These are phyloP conservation scores for Lytechinus variegatus DNA, from an alignment of 35 echinoderm and acorn worm genomes.

Conservation along the genomic window DNA sequence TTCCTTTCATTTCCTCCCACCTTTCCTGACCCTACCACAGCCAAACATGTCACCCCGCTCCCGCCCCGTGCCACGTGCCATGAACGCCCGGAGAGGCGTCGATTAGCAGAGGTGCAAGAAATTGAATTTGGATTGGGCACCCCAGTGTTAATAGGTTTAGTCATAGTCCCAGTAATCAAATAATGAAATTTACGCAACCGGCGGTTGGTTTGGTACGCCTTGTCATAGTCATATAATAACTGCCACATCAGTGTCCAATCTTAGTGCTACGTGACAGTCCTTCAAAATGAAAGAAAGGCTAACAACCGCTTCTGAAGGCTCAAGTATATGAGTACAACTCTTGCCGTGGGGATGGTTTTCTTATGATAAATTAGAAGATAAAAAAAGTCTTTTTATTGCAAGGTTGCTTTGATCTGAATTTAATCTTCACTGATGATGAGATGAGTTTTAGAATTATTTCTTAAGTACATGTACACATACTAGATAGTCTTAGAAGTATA, in stretches of 20 bases:
- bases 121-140: constrained; percentile 51
- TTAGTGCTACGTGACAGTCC: not conserved
- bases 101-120: constrained; percentile 51
- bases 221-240: not conserved
- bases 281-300: not conserved
- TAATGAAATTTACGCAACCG: constrained; percentile 14
- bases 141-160: constrained; percentile 50
- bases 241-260: constrained; percentile 9
- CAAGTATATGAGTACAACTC: not conserved
- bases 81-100: constrained; percentile 41
- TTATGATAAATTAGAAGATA: no score
- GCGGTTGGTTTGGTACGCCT: not conserved
- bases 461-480: no score
- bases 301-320: not conserved
- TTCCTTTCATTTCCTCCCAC: not conserved
- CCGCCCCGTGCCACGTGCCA: constrained; percentile 4
- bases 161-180: constrained; percentile 48
- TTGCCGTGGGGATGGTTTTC: not conserved
- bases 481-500: no score
- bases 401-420: no score
- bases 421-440: no score
- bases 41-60: not conserved
- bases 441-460: no score
- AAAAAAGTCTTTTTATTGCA: no score
- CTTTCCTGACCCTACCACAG: not conserved